Base-by-base conservation (phyloP, 2,888 invertebrate species). In the Pachymerium ferrugineum region DNA sequence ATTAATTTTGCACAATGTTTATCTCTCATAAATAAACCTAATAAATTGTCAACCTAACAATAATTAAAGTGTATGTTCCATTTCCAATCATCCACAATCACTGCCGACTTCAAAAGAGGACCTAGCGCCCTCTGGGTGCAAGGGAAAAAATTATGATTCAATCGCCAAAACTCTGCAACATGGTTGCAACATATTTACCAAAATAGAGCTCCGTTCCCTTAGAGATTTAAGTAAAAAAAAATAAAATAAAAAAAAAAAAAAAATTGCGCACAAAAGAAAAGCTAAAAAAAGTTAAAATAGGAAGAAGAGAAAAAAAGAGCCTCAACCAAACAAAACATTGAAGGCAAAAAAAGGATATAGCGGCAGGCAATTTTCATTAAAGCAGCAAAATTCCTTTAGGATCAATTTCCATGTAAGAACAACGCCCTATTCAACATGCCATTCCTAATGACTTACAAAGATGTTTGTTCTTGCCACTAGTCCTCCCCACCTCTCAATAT, bases 1-100 rank as follows among this genome's bases (percentile, higher is more conserved):
- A 42, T 42, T 42, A 42, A 42, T 42, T 42, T 42, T 42, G 42
- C 42, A 42, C 42, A 42, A 42, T 42, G 42, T 42, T 42, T 42
- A 42, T 42, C 42, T 5, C 42, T 14, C 42, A 42, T 42, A 42
- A 42, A 42, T 42, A 42, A 42, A 42, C 42, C 42, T 42, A 42
- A 42, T 42, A 42, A 42, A 42, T 42, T 42, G 42, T 42, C 33
- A 33, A 33, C 42, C 6, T 42, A 33, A 33, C 33, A 42, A 42
- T 42, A 42, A 42, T 42, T 42, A 42, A 42, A 42, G 42, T 42
- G 16, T 42, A 42, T 16, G n/a, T 42, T 42, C 16, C 42, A 14
- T 42, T 42, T 42, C 42, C 14, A 42, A 42, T 42, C 42, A 42
- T 42, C 14, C 4, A n/a, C 42, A 42, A 42, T 8, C 3, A 4